Evolutionary conservation across 2,888 invertebrate genomes (phyloP), one percentile per base, ranked within the genome.

Genomic region (Operophtera brumata): DNA sequence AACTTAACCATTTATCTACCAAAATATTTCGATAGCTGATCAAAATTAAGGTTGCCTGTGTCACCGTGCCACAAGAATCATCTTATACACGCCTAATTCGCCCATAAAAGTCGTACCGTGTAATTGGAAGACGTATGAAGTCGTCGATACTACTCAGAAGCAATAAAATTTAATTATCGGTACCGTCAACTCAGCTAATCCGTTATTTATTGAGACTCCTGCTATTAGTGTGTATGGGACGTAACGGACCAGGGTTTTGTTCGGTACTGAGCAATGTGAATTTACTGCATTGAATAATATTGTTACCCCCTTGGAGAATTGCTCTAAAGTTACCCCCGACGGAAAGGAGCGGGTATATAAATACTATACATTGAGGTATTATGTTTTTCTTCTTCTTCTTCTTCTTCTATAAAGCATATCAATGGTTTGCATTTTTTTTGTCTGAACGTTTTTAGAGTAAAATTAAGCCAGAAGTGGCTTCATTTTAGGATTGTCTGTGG

Each of bases 91-190:
- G 8, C 32, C 32, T 37, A 47, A 36, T 36, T 50, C 11, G 49
- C 42, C 32, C 40, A 41, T 50, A 44, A 62, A 54, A 40, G 55
- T 61, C 55, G 44, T 40, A 10, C 47, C 54, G 35, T 53, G 58
- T 65, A 60, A 60, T 59, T 52, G 49, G 54, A 47, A 59, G 61
- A 76, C 59, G 66, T 73, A 75, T 72, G 71, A 69, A 69, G 69
- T 74, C 77, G 78, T 83, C 68, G 73, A 82, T 83, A 79, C 75
- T 73, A 80, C 77, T 81, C 78, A 73, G 62, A 53, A 43, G 71
- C 65, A 77, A 81, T 84, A 82, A 79, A 83, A 80, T 80, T 79
- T 80, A 82, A 84, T 85, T 82, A 82, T 70, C 61, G 60, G 57
- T 49, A 55, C 67, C 64, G 59, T 60, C 54, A 54, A 66, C 62